Evolutionary conservation across 1,140 invertebrate genomes (phyloP).

Genomic region (Zaprionus taronus): DNA sequence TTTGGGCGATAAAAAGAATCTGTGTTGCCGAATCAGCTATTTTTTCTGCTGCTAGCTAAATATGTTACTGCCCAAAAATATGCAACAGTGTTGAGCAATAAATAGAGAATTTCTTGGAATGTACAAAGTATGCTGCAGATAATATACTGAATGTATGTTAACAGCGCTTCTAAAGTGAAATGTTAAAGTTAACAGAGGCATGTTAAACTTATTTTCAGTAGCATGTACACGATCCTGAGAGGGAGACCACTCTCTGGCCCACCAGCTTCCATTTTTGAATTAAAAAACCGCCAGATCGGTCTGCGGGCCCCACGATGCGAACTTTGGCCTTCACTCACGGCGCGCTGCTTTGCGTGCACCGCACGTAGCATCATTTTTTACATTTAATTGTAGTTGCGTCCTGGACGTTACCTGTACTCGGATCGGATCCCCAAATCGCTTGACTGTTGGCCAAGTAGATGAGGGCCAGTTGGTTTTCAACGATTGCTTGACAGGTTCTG

Average conservation of each 20-base stretch:
- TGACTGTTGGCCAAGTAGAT: neutral
- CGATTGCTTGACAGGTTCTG: slow-evolving; percentile 1
- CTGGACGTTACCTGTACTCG: neutral
- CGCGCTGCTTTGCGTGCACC: slow-evolving; percentile 58
- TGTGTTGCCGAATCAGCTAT: too few species aligned
- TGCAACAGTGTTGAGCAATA: slow-evolving; percentile 9
- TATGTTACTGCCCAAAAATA: slow-evolving; percentile 31
- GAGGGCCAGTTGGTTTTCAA: neutral
- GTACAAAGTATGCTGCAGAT: neutral
- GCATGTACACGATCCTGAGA: too few species aligned
- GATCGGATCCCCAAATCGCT: neutral
- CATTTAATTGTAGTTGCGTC: slow-evolving; percentile 66
- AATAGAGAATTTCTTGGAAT: neutral
- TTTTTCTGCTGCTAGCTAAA: neutral
- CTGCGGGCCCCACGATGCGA: neutral
- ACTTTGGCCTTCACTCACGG: slow-evolving; percentile 17
- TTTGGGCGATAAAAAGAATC: too few species aligned
- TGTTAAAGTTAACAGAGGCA: neutral
- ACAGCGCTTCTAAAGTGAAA: too few species aligned
- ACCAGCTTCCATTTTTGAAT: too few species aligned
- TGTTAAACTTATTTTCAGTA: neutral
- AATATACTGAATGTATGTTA: too few species aligned
- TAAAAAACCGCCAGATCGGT: too few species aligned
- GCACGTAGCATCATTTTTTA: slow-evolving; percentile 81
- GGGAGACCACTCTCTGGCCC: too few species aligned